Evolutionary conservation across 2,797 vertebrate genomes (phyloP), one percentile per base, ranked within the genome.

Genomic region (Cossypha dichroa): DNA sequence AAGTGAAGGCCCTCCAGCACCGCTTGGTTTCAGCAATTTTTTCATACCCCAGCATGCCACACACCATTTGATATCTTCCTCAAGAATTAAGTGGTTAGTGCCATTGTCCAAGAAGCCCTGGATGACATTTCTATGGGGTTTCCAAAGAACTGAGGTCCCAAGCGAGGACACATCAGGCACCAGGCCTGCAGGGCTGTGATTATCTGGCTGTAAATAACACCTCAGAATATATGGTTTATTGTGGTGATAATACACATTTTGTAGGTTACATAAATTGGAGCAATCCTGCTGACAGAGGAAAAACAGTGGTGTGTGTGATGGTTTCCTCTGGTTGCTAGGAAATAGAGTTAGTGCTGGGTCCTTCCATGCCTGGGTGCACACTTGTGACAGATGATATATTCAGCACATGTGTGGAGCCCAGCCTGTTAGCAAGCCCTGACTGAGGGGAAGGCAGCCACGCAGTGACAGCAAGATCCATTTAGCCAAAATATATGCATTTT

Each of bases 261-360:
- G 97, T 92, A 89, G 96, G 93, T 91, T 96, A 95, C 97, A 96
- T 97, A 97, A 98, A 98, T 97, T 96, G 96, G 94, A 88, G 90
- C 90, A 90, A 96, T 98, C 96, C 97, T 96, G 97, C 97, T 97
- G 97, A 97, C 95, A 96, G 96, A 75, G 96, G 88, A 95, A 91
- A 97, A 97, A 97, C 95, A 93, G 88, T 89, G 93, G 94, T 74
- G 89, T 87, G 88, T 90, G 88, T 86, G 85, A 94, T 95, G 94
- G 89, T 96, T 97, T 96, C 92, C 89, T 94, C 94, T 0, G 86
- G 97, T 98, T 98, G 97, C 97, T 98, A 98, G 97, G 97, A 97
- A 98, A 97, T 98, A 95, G 96, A 98, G 95, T 96, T 91, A 94
- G 94, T 93, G 94, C 97, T 85, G 76, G 95, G 94, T 94, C 96